phyloP scores from a whole-genome alignment of 2,797 vertebrate genomes.

The Scyliorhinus canicula region DNA sequence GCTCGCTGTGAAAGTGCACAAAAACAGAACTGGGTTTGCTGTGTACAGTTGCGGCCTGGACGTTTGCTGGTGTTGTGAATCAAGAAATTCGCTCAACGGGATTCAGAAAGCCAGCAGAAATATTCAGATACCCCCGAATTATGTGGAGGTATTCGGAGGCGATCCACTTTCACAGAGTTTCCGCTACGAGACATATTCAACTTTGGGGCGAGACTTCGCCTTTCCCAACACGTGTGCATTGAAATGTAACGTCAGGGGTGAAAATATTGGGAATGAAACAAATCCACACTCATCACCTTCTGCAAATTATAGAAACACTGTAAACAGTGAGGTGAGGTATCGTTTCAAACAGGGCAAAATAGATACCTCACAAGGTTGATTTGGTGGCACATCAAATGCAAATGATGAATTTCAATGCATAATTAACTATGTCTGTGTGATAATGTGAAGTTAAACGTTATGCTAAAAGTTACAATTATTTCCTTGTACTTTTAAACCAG shows the following conservation, averaged over 20 bases:
- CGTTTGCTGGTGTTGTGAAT: background rate
- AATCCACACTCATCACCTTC: background rate
- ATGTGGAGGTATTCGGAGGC: constrained; percentile 29
- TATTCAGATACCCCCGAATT: constrained; percentile 32
- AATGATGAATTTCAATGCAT: background rate
- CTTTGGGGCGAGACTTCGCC: background rate
- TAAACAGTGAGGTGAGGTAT: constrained; percentile 28
- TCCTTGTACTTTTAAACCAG: background rate
- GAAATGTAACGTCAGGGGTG: background rate
- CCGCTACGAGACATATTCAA: constrained; percentile 24
- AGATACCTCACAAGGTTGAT: background rate
- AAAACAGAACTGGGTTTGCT: background rate
- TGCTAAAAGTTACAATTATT: background rate
- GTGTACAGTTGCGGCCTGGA: background rate
- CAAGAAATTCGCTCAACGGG: constrained; percentile 8
- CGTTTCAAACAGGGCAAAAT: background rate
- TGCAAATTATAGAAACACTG: constrained; percentile 1
- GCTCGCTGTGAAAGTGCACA: constrained; percentile 26
- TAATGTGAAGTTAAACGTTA: background rate
- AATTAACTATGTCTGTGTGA: background rate
- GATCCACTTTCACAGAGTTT: constrained; percentile 34
- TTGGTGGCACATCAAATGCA: background rate
- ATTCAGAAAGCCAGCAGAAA: constrained; percentile 32
- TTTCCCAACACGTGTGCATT: background rate
- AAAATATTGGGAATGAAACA: background rate